Conservation (phyloP, 2,113 vertebrate genomes). For the Colinus virginianus region DNA sequence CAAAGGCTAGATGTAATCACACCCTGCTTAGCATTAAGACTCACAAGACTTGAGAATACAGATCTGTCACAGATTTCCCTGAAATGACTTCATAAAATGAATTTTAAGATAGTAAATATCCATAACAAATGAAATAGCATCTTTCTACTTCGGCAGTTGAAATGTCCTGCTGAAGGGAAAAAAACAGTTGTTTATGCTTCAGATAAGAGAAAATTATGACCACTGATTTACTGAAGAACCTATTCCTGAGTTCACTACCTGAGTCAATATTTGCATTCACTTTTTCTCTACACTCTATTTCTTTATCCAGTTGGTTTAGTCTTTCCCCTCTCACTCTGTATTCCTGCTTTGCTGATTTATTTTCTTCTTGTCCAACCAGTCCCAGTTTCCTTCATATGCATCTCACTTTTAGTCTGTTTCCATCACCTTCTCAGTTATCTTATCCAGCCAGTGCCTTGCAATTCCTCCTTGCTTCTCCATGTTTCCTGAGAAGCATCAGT, state of each 20-base stretch:
- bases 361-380: neutral
- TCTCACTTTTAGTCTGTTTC: neutral
- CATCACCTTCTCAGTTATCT: neutral
- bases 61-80: neutral
- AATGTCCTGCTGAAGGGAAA: constrained; percentile 25
- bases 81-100: neutral
- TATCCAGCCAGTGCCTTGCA: neutral
- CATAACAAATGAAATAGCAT: neutral
- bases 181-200: constrained; percentile 10
- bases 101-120: constrained; percentile 10
- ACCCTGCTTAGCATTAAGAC: neutral
- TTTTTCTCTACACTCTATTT: too few species aligned
- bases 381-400: neutral
- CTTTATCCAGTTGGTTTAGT: too few species aligned
- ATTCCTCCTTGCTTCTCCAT: neutral
- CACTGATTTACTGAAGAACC: constrained; percentile 4
- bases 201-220: constrained; percentile 32
- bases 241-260: neutral
- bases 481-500: neutral
- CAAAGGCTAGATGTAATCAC: neutral
- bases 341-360: neutral
- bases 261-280: neutral
- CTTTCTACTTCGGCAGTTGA: constrained; percentile 40
- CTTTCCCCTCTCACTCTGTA: neutral
- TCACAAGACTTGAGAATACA: neutral